These are phyloP conservation scores for Neodiprion fabricii DNA, from an alignment of 1,140 invertebrate species.

Conservation along the genomic window DNA sequence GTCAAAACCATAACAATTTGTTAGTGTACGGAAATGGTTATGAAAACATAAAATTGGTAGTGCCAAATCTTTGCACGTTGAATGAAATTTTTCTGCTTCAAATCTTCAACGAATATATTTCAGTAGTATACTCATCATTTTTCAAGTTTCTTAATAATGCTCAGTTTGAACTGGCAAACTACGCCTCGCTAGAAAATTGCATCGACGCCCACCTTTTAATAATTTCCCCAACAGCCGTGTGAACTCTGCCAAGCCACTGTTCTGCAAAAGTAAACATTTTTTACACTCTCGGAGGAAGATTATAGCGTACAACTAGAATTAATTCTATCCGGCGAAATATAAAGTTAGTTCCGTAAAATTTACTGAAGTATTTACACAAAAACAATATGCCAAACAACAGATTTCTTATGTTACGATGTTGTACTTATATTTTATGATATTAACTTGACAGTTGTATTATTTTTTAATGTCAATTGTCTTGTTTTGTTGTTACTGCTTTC, in stretches of 20 bases:
- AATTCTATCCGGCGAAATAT: background rate
- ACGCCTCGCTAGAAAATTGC: constrained; percentile 22
- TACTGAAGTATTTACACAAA: too few relatives aligned
- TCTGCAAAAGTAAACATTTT: constrained; percentile 50
- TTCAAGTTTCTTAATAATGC: background rate
- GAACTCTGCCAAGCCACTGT: constrained; percentile 38
- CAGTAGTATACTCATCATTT: background rate
- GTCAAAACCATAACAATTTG: constrained; percentile 9
- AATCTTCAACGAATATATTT: background rate
- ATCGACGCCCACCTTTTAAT: constrained; percentile 47
- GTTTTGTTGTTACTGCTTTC: too few relatives aligned
- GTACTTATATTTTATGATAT: constrained; percentile 23
- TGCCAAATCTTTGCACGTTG: background rate
- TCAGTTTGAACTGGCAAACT: constrained; percentile 20
- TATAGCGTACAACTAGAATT: constrained; percentile 21
- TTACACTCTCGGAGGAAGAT: constrained; percentile 44
- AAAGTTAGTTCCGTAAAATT: background rate
- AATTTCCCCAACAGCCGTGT: constrained; percentile 36
- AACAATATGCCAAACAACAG: background rate
- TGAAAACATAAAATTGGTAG: constrained; percentile 13
- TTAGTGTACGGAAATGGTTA: background rate
- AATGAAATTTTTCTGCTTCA: background rate
- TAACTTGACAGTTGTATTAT: constrained; percentile 7
- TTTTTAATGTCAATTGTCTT: background rate
- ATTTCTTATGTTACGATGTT: background rate